These are phyloP conservation scores for Lasioglossum leucozonium DNA, from an alignment of 2,888 invertebrate genomes.

Conservation along the genomic window DNA sequence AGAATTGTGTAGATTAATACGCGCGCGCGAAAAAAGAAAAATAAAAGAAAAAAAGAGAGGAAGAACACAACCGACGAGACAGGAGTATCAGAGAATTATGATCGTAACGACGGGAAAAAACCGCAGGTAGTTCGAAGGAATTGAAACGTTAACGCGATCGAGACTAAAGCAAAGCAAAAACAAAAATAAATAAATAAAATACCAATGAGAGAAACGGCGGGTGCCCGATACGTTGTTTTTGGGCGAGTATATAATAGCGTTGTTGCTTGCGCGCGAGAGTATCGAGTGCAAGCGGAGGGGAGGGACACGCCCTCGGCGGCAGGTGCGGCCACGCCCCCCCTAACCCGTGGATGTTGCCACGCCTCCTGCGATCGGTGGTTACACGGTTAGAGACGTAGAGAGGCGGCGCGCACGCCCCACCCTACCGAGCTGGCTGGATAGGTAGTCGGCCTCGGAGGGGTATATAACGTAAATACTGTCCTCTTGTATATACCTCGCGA, in stretches of 20 bases:
- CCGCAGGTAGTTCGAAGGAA: neutral
- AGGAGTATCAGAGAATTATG: neutral
- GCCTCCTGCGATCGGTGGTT: neutral
- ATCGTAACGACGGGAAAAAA: neutral
- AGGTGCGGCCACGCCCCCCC: neutral
- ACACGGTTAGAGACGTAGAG: neutral
- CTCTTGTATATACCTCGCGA: constrained; percentile 59
- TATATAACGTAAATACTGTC: constrained; percentile 22
- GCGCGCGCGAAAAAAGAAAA: neutral
- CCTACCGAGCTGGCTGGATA: neutral
- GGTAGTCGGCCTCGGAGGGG: neutral
- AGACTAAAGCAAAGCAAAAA: neutral
- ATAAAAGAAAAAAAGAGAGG: neutral
- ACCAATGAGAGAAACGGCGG: neutral
- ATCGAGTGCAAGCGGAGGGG: neutral
- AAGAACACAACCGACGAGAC: neutral
- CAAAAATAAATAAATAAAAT: neutral
- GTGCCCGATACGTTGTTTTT: neutral
- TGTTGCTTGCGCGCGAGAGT: neutral
- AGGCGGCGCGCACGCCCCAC: neutral
- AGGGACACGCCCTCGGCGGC: neutral
- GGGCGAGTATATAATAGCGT: neutral
- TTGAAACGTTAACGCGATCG: neutral
- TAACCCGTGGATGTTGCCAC: neutral
- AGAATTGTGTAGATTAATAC: constrained; percentile 54